Percentiles rank a stretch among this genome's conserved stretches.
These are phyloP conservation scores for Helicorthomorpha holstii DNA, from an alignment of 1,140 invertebrate genomes.

Conservation along the genomic window DNA sequence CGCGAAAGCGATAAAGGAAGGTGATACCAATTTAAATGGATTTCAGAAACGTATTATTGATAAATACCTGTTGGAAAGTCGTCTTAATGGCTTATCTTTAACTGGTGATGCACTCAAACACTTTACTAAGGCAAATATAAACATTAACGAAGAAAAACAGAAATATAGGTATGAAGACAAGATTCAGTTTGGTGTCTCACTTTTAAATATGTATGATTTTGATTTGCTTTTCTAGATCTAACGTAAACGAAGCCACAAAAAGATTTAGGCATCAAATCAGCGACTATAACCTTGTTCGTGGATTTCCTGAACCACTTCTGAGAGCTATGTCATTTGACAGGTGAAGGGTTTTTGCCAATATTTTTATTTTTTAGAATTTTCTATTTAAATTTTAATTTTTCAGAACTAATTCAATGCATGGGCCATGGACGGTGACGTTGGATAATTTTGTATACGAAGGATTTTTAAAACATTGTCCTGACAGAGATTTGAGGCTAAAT, in stretches of 20 bases:
- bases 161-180: no score
- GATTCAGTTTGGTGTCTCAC: no score
- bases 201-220: no score
- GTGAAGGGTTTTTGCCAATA: no score
- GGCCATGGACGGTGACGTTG: slow-evolving; percentile 61
- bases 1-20: slow-evolving; percentile 19
- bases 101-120: slow-evolving; percentile 24
- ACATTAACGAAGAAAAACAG: no score
- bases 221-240: slow-evolving; percentile 4
- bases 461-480: slow-evolving; percentile 65
- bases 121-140: no score
- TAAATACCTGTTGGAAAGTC: slow-evolving; percentile 63
- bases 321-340: slow-evolving; percentile 43
- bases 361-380: no score
- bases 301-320: slow-evolving; percentile 54
- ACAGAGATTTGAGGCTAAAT: slow-evolving; percentile 55
- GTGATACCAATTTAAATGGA: slow-evolving; percentile 29
- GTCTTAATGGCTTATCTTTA: slow-evolving; percentile 53
- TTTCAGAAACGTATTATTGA: slow-evolving; percentile 50
- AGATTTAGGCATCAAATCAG: slow-evolving; percentile 45
- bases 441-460: slow-evolving; percentile 46
- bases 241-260: slow-evolving; percentile 31
- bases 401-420: slow-evolving; percentile 36
- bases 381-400: slow-evolving; percentile 1
- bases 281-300: slow-evolving; percentile 42